Conservation (phyloP, 2,888 invertebrate genomes). For the Thereva nobilitata region DNA sequence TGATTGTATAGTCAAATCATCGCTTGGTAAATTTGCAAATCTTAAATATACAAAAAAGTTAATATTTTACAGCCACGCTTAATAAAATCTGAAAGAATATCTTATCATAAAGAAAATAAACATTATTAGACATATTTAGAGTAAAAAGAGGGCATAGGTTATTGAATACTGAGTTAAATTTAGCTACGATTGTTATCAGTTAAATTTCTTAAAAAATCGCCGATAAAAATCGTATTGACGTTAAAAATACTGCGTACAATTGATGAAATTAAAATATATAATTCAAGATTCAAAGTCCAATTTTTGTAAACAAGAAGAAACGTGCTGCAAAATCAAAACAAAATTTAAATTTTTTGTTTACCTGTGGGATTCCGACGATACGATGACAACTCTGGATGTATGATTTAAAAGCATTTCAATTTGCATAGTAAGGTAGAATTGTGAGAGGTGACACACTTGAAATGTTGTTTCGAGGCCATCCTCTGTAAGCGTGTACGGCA, state of each 20-base stretch:
- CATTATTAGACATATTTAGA: too few species aligned
- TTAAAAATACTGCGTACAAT: too few species aligned
- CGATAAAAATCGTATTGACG: too few species aligned
- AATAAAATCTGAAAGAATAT: too few species aligned
- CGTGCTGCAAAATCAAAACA: background rate
- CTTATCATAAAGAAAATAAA: too few species aligned
- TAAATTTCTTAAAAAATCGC: too few species aligned
- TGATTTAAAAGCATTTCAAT: slow-evolving; percentile 70
- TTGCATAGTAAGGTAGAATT: slow-evolving; percentile 77
- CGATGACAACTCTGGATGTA: slow-evolving; percentile 76
- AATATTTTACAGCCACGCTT: background rate
- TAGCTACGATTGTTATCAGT: too few species aligned
- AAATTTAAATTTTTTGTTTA: slow-evolving; percentile 40
- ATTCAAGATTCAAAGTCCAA: slow-evolving; percentile 11
- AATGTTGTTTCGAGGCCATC: slow-evolving; percentile 79
- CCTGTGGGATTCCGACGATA: slow-evolving; percentile 86
- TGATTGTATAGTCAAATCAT: slow-evolving; percentile 62
- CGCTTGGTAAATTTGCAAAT: slow-evolving; percentile 62
- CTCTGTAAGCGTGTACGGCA: slow-evolving; percentile 71
- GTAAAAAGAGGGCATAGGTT: too few species aligned
- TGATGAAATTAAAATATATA: too few species aligned
- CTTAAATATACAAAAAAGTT: slow-evolving; percentile 52
- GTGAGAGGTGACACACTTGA: slow-evolving; percentile 86
- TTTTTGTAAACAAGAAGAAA: too few species aligned
- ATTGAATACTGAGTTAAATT: too few species aligned